phyloP scores from a whole-genome alignment of 2,113 vertebrate species.

The Dromas ardeola region DNA sequence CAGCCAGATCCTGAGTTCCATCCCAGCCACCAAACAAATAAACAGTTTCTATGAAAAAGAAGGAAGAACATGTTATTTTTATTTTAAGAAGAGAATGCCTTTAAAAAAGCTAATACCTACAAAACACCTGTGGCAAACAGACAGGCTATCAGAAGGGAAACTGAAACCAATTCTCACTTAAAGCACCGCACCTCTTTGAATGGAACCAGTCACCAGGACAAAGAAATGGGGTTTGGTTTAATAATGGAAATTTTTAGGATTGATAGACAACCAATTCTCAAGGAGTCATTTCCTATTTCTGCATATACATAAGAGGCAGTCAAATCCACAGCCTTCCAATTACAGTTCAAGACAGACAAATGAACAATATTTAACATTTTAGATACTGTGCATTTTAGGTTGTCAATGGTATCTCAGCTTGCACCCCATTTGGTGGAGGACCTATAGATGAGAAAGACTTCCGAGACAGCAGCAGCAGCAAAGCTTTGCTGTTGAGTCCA shows the following conservation, averaged over 20 bases:
- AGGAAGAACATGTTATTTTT: background rate
- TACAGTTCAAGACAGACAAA: background rate
- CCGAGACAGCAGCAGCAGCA: background rate
- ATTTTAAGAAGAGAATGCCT: background rate
- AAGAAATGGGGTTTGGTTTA: background rate
- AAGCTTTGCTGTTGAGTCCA: background rate
- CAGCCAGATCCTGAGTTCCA: constrained; percentile 97
- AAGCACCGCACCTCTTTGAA: background rate
- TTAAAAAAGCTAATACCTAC: background rate
- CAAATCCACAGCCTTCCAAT: background rate
- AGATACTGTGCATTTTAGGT: background rate
- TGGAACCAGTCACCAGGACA: background rate
- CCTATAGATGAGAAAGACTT: background rate
- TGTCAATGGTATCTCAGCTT: background rate
- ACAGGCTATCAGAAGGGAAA: background rate
- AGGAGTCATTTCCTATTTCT: background rate
- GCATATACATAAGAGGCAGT: background rate
- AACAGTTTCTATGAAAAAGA: constrained; percentile 85
- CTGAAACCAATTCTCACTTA: background rate
- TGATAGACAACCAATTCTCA: background rate
- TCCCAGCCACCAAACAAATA: constrained; percentile 99
- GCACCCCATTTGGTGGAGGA: background rate
- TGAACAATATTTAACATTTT: background rate
- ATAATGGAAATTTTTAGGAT: background rate
- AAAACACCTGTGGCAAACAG: background rate